A percentile compares a stretch with the other conserved stretches of the same genome.
These are phyloP conservation scores for Lates calcarifer DNA, from an alignment of 2,113 vertebrate genomes.

Conservation along the genomic window DNA sequence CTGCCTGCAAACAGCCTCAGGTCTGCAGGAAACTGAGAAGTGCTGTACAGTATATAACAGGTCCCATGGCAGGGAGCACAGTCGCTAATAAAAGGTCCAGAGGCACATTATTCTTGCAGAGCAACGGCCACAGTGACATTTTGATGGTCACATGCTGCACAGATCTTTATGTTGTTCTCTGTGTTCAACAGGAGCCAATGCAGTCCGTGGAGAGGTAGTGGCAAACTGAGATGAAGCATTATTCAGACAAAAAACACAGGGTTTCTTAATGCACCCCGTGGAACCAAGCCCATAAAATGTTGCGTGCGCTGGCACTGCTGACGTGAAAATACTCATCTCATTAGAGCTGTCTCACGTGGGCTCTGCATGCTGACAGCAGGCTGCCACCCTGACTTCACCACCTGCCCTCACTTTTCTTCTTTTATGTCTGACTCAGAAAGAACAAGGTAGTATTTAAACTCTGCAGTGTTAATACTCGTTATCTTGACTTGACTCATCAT, in stretches of 20 bases:
- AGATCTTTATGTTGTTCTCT: constrained; percentile 33
- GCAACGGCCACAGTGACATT: constrained; percentile 50
- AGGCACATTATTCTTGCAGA: constrained; percentile 39
- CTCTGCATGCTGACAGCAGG: constrained; percentile 41
- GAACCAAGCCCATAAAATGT: constrained; percentile 56
- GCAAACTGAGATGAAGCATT: constrained; percentile 22
- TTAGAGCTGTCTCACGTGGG: constrained; percentile 49
- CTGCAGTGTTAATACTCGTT: background rate
- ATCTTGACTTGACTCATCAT: background rate
- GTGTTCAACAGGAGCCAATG: constrained; percentile 15
- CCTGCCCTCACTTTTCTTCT: constrained; percentile 31
- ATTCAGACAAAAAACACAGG: constrained; percentile 25
- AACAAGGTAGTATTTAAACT: background rate
- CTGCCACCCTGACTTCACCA: constrained; percentile 30
- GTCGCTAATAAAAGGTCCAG: constrained; percentile 41
- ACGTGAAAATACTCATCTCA: constrained; percentile 61
- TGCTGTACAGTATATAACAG: constrained; percentile 14
- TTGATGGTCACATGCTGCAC: constrained; percentile 56
- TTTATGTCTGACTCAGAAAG: background rate
- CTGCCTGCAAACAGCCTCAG: constrained; percentile 35
- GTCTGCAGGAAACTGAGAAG: constrained; percentile 7
- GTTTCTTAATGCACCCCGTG: constrained; percentile 53
- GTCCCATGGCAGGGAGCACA: constrained; percentile 24
- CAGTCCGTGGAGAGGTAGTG: background rate
- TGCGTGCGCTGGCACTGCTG: constrained; percentile 55